Evolutionary conservation across 1,140 invertebrate genomes (phyloP).

Genomic region (Rhopalosiphum padi): DNA sequence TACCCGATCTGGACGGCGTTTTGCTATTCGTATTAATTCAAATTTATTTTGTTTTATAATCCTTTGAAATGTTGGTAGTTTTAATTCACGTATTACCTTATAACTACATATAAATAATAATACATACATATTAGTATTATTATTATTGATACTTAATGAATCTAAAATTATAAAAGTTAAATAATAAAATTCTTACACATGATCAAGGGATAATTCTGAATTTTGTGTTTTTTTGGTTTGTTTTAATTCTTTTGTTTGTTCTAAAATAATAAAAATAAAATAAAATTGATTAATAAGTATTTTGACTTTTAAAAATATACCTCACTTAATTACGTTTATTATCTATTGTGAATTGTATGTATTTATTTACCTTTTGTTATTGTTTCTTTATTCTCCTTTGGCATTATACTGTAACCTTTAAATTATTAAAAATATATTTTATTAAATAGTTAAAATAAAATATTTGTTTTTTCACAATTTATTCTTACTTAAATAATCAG

Average conservation of each 20-base stretch:
- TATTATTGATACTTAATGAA: neutral
- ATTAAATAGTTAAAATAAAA: neutral
- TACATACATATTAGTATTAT: neutral
- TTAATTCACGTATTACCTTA: conserved; percentile 8
- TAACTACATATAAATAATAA: neutral
- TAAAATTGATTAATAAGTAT: neutral
- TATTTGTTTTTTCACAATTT: neutral
- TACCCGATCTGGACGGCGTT: neutral
- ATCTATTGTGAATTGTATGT: neutral
- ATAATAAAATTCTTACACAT: conserved; percentile 1
- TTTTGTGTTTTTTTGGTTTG: neutral
- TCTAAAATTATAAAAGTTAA: neutral
- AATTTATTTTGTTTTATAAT: conserved; percentile 12
- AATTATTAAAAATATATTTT: neutral
- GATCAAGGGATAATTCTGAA: neutral
- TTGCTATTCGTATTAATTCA: conserved; percentile 3
- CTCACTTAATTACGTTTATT: neutral
- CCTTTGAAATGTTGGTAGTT: neutral
- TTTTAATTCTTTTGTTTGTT: neutral
- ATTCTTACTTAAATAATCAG: conserved; percentile 17
- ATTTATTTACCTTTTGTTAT: neutral
- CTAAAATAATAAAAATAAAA: conserved; percentile 2
- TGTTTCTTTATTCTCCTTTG: neutral
- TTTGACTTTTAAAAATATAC: neutral
- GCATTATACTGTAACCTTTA: neutral